Base-by-base conservation (phyloP, 2,797 vertebrate genomes). In the Hydrocynus forskahlii region DNA sequence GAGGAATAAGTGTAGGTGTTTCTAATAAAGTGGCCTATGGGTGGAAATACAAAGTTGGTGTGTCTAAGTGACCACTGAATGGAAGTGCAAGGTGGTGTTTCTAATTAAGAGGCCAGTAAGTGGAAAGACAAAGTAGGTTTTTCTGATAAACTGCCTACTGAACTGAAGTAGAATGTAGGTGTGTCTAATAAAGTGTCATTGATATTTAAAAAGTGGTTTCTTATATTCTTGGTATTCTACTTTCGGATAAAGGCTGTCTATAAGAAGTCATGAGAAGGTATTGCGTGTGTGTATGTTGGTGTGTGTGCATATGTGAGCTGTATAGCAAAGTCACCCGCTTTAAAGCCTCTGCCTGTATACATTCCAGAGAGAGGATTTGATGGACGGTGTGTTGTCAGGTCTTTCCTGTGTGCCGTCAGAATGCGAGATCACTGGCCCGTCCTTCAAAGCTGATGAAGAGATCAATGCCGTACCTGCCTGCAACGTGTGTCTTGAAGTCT, bases 401-500 rank as follows among this genome's bases (percentile, higher is more conserved):
- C 75, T 83, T 88, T 84, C 83, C 76, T 48, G 7, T 17, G 64
- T 87, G 83, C 81, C 87, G 80, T 88, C 84, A 84, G 87, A 89
- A 89, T 83, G 79, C 80, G 64, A 84, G 86, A 87, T 87, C 81
- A 67, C 81, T 81, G 81, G 76, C 52, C 78, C 79, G 80, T 88
- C 81, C 82, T 85, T 88, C 85, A 78, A 80, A 83, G 84, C 72
- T 88, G 87, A 92, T 89, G 83, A 85, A 84, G 79, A 80, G 83
- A 81, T 88, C 86, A 85, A 85, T 82, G 85, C 64, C 62, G 59
- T 78, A 80, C 67, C 82, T 82, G 82, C 63, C 77, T 80, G 76
- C 80, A 72, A 76, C 29, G 35, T 66, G 78, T 68, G 29, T 79
- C 75, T 80, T 78, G 68, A 38, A 57, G 75, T 55, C 50, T 12